phyloP scores from a whole-genome alignment of 2,888 invertebrate genomes.

The Ctena decussata region DNA sequence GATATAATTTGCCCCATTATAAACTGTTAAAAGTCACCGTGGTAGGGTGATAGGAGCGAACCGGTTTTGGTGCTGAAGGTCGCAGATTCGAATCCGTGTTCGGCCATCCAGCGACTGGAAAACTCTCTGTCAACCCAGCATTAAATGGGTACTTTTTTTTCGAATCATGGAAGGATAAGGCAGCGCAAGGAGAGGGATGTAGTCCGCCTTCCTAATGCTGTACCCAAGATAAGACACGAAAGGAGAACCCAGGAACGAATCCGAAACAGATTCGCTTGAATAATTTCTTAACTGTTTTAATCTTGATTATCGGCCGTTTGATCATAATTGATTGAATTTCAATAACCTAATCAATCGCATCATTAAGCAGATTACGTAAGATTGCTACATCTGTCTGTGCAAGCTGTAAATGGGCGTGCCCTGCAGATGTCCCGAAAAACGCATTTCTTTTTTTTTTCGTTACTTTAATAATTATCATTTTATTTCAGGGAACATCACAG shows the following conservation, averaged over 20 bases:
- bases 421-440: not conserved
- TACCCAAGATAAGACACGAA: not conserved
- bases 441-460: not conserved
- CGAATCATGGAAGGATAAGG: not conserved
- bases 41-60: no score
- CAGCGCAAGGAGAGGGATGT: not conserved
- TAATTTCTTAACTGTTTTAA: not conserved
- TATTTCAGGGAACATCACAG: not conserved
- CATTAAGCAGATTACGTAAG: not conserved
- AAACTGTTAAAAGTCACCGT: no score
- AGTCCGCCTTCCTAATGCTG: not conserved
- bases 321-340: not conserved
- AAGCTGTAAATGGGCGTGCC: not conserved
- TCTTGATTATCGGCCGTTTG: not conserved
- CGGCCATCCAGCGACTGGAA: no score
- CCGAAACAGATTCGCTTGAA: no score
- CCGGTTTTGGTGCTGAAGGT: no score
- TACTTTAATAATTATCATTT: not conserved
- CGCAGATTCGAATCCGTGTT: no score
- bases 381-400: not conserved
- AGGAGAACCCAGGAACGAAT: no score
- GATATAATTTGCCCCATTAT: no score
- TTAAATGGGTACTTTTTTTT: no score
- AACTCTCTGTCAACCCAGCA: no score
- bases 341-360: not conserved